phyloP scores from a whole-genome alignment of 2,888 invertebrate species.

The Conomelus anceps region DNA sequence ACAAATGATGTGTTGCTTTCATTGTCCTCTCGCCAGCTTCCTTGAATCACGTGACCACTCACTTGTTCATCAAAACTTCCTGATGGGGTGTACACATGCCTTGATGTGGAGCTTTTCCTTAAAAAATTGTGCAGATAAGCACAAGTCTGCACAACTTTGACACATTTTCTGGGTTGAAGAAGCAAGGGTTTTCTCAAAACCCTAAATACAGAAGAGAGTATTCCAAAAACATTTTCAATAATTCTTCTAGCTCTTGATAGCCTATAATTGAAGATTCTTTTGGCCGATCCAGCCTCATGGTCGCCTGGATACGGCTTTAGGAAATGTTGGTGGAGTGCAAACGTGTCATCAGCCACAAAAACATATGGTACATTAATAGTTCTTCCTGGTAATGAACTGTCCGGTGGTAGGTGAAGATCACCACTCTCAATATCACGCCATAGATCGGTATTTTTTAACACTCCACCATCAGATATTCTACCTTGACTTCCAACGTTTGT shows the following conservation, averaged over 20 bases:
- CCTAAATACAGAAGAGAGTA: constrained; percentile 20
- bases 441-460: constrained; percentile 27
- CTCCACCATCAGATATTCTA: constrained; percentile 34
- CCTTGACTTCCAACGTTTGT: constrained; percentile 38
- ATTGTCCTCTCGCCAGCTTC: background rate
- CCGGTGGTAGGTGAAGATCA: constrained; percentile 24
- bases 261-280: constrained; percentile 31
- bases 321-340: constrained; percentile 21
- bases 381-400: constrained; percentile 25
- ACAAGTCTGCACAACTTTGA: no score
- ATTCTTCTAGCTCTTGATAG: constrained; percentile 27
- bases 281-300: constrained; percentile 18
- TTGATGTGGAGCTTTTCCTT: constrained; percentile 22
- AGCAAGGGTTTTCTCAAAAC: constrained; percentile 27
- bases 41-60: background rate
- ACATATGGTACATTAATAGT: constrained; percentile 28
- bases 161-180: no score
- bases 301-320: constrained; percentile 32
- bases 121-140: constrained; percentile 26
- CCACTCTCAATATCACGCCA: constrained; percentile 23
- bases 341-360: constrained; percentile 26
- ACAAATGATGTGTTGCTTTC: no score
- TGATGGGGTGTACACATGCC: constrained; percentile 24
- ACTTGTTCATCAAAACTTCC: constrained; percentile 5
- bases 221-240: constrained; percentile 33